Conservation (phyloP, 2,113 vertebrate species). For the Cyprichromis sp. region DNA sequence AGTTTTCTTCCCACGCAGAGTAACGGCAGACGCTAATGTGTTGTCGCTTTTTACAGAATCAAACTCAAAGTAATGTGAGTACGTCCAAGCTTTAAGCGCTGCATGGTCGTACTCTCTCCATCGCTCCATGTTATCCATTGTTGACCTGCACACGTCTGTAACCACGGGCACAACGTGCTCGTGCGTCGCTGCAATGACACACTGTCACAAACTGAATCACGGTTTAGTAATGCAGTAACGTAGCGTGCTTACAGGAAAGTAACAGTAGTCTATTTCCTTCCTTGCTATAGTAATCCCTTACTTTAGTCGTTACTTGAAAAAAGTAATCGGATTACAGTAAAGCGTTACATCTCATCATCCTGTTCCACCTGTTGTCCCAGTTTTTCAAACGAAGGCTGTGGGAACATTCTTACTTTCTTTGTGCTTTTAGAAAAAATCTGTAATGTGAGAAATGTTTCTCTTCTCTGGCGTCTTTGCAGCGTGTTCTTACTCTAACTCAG, state of each 20-base stretch:
- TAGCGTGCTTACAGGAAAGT: not conserved
- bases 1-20: not conserved
- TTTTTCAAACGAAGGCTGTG: not conserved
- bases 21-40: not conserved
- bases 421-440: not conserved
- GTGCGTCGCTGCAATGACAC: not conserved
- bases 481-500: rapidly evolving
- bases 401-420: not conserved
- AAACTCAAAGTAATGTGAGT: not conserved
- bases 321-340: not conserved
- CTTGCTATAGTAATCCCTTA: not conserved
- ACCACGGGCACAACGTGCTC: too few species aligned
- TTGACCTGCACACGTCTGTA: not conserved
- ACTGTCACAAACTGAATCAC: not conserved
- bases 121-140: not conserved
- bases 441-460: not conserved
- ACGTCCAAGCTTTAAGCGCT: not conserved
- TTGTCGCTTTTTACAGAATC: not conserved
- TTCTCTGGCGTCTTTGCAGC: not conserved
- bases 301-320: not conserved
- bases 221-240: not conserved
- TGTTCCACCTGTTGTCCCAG: not conserved
- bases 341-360: not conserved
- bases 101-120: not conserved
- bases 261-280: not conserved